These are phyloP conservation scores for Pangasianodon gigas DNA, from an alignment of 2,113 vertebrate species.

Conservation along the genomic window DNA sequence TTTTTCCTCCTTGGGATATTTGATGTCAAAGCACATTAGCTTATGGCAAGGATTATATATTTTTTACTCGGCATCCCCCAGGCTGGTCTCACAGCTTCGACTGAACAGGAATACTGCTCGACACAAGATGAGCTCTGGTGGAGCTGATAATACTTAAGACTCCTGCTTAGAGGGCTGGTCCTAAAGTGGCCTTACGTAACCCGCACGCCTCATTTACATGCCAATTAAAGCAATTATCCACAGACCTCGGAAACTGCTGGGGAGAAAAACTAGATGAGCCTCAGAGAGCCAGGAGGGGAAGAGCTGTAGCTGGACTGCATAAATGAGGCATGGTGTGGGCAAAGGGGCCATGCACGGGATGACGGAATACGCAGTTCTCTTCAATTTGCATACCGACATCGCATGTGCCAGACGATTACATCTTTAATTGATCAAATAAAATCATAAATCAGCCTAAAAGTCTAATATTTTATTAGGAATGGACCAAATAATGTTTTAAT, in stretches of 20 bases:
- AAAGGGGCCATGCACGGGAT: background rate
- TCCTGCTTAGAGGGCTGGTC: conserved; percentile 36
- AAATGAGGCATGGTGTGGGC: background rate
- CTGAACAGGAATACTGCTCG: conserved; percentile 44
- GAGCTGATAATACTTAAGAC: conserved; percentile 38
- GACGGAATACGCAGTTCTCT: background rate
- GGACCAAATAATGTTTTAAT: background rate
- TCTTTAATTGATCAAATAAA: background rate
- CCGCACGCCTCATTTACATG: conserved; percentile 50
- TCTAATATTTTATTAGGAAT: background rate
- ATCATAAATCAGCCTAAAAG: background rate
- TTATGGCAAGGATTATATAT: conserved; percentile 38
- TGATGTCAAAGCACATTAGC: conserved; percentile 50
- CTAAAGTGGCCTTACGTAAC: conserved; percentile 44
- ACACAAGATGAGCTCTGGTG: conserved; percentile 27
- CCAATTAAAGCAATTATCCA: conserved; percentile 48
- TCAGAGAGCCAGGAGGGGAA: background rate
- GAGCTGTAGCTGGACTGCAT: background rate
- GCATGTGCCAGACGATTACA: background rate
- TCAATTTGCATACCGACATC: background rate
- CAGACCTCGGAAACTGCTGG: conserved; percentile 17
- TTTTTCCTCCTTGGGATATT: conserved; percentile 47
- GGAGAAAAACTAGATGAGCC: background rate
- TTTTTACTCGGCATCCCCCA: conserved; percentile 33
- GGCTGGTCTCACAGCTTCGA: conserved; percentile 35